A percentile compares a stretch with the other conserved stretches of the same genome.
phyloP scores from a whole-genome alignment of 92 coral and sea anemone species.

The Epizoanthus illoricatus region DNA sequence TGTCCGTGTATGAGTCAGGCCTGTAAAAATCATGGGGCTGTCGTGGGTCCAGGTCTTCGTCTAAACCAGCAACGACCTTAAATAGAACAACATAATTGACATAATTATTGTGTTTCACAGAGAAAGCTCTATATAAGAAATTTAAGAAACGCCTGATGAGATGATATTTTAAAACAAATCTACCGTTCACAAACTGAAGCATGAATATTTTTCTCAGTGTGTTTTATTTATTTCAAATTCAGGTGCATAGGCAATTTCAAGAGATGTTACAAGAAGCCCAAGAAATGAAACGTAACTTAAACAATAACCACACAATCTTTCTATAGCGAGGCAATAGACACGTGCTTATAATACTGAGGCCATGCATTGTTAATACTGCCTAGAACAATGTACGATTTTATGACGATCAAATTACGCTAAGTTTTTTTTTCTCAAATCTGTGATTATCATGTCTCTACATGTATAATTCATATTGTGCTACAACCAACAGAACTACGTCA shows the following conservation, averaged over 20 bases:
- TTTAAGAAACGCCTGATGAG: too few relatives aligned
- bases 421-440: too few relatives aligned
- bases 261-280: too few relatives aligned
- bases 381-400: constrained; percentile 6
- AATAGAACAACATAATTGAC: background rate
- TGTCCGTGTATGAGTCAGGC: constrained; percentile 63
- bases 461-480: background rate
- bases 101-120: background rate
- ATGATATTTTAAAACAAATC: too few relatives aligned
- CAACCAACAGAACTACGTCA: background rate
- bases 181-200: too few relatives aligned
- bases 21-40: constrained; percentile 71
- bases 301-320: too few relatives aligned
- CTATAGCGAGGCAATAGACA: background rate
- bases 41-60: constrained; percentile 76
- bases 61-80: constrained; percentile 79
- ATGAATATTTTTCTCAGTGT: too few relatives aligned
- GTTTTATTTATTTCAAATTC: too few relatives aligned
- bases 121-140: background rate
- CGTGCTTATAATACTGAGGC: background rate
- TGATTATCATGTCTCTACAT: too few relatives aligned
- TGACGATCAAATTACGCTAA: too few relatives aligned
- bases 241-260: too few relatives aligned
- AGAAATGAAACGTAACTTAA: too few relatives aligned
- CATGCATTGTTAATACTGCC: constrained; percentile 1